Evolutionary conservation across 2,797 vertebrate species (phyloP), one percentile per base, ranked within the genome.

Genomic region (Enteromius trimaculatus): DNA sequence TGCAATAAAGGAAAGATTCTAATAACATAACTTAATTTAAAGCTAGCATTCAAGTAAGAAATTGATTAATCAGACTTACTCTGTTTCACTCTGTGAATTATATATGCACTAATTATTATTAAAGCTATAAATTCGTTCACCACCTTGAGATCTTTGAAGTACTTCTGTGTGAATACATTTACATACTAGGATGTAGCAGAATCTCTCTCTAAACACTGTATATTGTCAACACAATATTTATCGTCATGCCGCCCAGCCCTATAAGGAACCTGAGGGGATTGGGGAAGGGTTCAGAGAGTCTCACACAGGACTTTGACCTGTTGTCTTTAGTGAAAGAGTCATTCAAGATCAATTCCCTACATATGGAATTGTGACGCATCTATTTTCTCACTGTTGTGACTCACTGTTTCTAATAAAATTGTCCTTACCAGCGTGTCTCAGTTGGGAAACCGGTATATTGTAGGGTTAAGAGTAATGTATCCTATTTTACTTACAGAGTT

Each of bases 311-410:
- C 79, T 19, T 84, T 23, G 31, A 47, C n/a, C 14, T 42, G 69
- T 51, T 23, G 47, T 66, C 51, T 87, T 77, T 80, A 66, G 74
- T 83, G 79, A 90, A 88, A 84, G 77, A 90, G 87, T 88, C 79
- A 87, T 91, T 51, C 6, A 75, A 34, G 77, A 88, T 10, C n/a
- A 19, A 53, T 58, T 13, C 21, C 72, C 3, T 44, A 4, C 34
- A 23, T 60, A 2, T 29, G 3, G 6, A 55, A 16, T 37, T 55
- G 19, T 37, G 21, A 60, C 53, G 19, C 23, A 44, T 62, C 8
- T 23, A 13, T 44, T 44, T 76, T 76, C 37, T 60, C 19, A 9
- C 51, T 39, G n/a, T 58, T 75, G 31, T 72, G 17, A 72, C 21
- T 78, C 76, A 37, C 17, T 16, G 37, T 23, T 37, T 23, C 17